Percentiles rank a stretch among this genome's conserved stretches.
phyloP scores from a whole-genome alignment of 2,888 invertebrate species.

The Erebia palarica region DNA sequence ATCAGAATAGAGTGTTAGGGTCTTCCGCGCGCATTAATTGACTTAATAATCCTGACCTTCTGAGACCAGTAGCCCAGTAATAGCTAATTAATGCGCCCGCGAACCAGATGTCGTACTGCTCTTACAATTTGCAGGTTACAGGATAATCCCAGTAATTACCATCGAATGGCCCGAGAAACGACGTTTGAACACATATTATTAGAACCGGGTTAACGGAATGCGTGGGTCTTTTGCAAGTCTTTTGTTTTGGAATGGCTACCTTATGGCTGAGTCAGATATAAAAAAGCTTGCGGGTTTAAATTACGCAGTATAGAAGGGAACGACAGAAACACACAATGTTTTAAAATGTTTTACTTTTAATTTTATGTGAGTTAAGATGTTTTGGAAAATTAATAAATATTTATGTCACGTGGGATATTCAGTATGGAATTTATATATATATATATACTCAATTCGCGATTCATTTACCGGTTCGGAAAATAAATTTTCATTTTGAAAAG shows the following conservation, averaged over 20 bases:
- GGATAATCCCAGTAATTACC: conserved; percentile 39
- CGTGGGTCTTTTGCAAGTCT: conserved; percentile 23
- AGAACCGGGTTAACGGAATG: conserved; percentile 26
- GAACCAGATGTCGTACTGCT: conserved; percentile 61
- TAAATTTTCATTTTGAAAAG: no score
- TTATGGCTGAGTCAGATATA: conserved; percentile 20
- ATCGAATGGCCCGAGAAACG: conserved; percentile 32
- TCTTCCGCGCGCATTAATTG: conserved; percentile 30
- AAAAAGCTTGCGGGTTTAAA: conserved; percentile 1
- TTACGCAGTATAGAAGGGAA: conserved; percentile 2
- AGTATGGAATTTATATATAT: no score
- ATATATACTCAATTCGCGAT: no score
- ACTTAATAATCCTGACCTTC: conserved; percentile 48
- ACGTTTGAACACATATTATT: conserved; percentile 35
- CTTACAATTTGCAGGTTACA: conserved; percentile 32
- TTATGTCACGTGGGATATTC: no score
- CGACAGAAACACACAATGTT: not conserved
- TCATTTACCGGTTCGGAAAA: no score
- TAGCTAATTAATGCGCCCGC: conserved; percentile 55
- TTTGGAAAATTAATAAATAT: no score
- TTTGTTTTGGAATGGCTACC: conserved; percentile 28
- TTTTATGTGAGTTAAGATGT: no score
- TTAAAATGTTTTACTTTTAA: not conserved
- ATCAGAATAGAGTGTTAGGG: conserved; percentile 23
- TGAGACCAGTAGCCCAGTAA: conserved; percentile 70